Evolutionary conservation across 2,888 invertebrate species (phyloP).

Genomic region (Zygothrica quintamaculata): DNA sequence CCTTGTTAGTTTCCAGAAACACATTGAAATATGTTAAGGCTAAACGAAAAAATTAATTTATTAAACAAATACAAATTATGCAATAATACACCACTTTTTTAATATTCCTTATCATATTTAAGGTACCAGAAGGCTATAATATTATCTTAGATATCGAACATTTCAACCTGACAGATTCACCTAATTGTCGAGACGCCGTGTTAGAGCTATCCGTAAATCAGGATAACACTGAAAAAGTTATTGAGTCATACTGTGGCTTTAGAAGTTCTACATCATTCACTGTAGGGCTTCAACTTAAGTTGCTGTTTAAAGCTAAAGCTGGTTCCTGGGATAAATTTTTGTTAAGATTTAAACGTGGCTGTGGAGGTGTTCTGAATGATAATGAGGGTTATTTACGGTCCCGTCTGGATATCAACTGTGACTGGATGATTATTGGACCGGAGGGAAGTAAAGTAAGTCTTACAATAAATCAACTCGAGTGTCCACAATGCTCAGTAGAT

Average conservation of each 20-base stretch:
- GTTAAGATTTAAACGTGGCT: conserved; percentile 57
- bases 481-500: conserved; percentile 50
- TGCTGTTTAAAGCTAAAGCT: conserved; percentile 87
- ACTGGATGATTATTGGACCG: conserved; percentile 22
- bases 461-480: conserved; percentile 73
- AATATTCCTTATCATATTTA: neutral
- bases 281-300: conserved; percentile 87
- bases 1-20: too few species aligned
- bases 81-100: neutral
- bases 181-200: conserved; percentile 88
- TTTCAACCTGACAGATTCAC: conserved; percentile 79
- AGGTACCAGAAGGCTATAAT: conserved; percentile 86
- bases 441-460: conserved; percentile 68
- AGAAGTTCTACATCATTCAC: conserved; percentile 84
- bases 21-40: too few species aligned
- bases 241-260: conserved; percentile 87
- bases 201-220: conserved; percentile 82
- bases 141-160: conserved; percentile 49
- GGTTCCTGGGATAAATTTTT: conserved; percentile 78
- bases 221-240: conserved; percentile 83
- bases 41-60: too few species aligned
- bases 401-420: conserved; percentile 52
- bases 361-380: conserved; percentile 59
- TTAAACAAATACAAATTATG: too few species aligned
- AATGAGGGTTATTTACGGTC: conserved; percentile 69